Base-by-base conservation (phyloP, 2,888 invertebrate species). In the Meliscaeva auricollis region DNA sequence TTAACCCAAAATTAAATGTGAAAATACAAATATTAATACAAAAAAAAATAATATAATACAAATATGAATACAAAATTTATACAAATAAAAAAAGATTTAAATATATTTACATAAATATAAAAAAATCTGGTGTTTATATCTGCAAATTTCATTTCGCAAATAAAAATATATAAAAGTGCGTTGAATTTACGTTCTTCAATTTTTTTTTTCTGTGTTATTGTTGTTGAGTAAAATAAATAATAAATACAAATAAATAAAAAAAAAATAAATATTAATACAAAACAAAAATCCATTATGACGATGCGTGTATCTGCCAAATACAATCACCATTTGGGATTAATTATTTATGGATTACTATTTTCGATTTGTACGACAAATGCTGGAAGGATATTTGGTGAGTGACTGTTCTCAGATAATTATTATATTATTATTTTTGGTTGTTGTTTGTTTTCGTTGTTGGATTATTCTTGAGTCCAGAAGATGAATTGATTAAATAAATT, bases 341-440 rank as follows among this genome's bases (percentile, higher is more conserved):
- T 92, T 89, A 91, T 91, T 89, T 91, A 91, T 88, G 91, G 91
- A 88, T 91, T 92, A 89, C 88, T 92, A 88, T 88, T 92, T 88
- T 87, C 89, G 89, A 88, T 89, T 69, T 88, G 88, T 79, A 83
- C 83, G 82, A 87, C 87, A 62, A 80, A 89, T 85, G 91, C 91
- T 38, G 92, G 91, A 81, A 90, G 92, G 76, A 90, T 92, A 89
- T 92, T 92, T 81, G 92, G 92, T 92, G 89, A 92, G 92, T 91
- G 32, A 6, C 32, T 6, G 73, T 35, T 75, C 44, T 62, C 17
- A 30, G 54, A 60, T 38, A 8, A 30, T 26, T 26, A 35, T 58
- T 68, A n/a, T n/a, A n/a, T 64, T 52, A 8, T 52, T 0, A 20
- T 17, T 58, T 54, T 41, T 35, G 22, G 8, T 15, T 62, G 9